phyloP scores from a whole-genome alignment of 2,888 invertebrate species.

The Tetropium fuscum region DNA sequence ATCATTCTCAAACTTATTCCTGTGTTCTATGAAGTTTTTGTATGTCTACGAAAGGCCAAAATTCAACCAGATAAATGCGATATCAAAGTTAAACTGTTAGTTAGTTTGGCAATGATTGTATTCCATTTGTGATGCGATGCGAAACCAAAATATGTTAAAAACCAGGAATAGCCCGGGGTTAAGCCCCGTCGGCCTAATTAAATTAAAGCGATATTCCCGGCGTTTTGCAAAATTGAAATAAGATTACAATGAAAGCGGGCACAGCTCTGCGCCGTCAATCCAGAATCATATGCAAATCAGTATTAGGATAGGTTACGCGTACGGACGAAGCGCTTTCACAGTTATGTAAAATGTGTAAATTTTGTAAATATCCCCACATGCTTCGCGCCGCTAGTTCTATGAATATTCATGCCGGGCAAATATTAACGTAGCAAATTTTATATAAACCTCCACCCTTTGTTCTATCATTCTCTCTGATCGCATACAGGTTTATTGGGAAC shows the following conservation, averaged over 20 bases:
- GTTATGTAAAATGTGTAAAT: conserved; percentile 56
- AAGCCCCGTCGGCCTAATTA: conserved; percentile 5
- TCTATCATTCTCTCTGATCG: conserved; percentile 30
- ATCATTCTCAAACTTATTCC: too few relatives aligned
- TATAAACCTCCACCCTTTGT: conserved; percentile 41
- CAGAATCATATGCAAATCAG: conserved; percentile 42
- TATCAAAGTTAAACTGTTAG: too few relatives aligned
- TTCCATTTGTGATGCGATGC: too few relatives aligned
- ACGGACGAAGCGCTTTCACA: conserved; percentile 37
- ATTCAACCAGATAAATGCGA: too few relatives aligned
- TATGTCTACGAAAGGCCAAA: too few relatives aligned
- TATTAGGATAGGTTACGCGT: conserved; percentile 43
- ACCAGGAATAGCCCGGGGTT: too few relatives aligned
- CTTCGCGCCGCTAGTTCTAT: conserved; percentile 45
- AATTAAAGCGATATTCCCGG: background rate
- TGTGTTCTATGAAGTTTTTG: too few relatives aligned
- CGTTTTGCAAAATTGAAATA: conserved; percentile 13
- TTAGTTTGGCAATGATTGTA: too few relatives aligned
- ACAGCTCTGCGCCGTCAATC: conserved; percentile 36
- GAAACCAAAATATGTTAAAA: too few relatives aligned
- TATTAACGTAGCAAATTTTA: conserved; percentile 47
- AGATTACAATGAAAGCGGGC: conserved; percentile 34
- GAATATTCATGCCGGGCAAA: conserved; percentile 54
- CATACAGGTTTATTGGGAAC: conserved; percentile 26
- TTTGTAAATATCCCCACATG: conserved; percentile 53